phyloP scores from a whole-genome alignment of 2,113 vertebrate species.

The Coreoperca whiteheadi region DNA sequence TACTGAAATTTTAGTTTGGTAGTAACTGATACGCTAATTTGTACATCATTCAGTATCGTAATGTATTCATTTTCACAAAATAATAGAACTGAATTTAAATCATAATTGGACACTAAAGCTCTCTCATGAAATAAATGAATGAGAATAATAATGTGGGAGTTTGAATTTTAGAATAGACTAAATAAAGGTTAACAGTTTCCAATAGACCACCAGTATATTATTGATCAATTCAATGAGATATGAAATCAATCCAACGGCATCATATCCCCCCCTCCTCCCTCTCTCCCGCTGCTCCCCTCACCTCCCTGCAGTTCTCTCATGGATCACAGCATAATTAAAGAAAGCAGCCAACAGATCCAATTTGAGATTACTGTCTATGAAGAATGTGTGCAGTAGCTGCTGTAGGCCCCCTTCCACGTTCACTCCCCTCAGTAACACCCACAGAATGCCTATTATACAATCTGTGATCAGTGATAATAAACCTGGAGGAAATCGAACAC shows the following conservation, averaged over 20 bases:
- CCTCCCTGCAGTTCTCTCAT: constrained; percentile 53
- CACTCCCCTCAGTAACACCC: constrained; percentile 21
- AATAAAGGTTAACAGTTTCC: constrained; percentile 5
- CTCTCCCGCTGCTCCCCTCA: constrained; percentile 18
- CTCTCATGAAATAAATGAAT: background rate
- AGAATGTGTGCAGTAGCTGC: constrained; percentile 68
- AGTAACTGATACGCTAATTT: background rate
- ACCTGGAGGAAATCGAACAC: constrained; percentile 34
- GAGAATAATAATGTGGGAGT: background rate
- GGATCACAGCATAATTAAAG: constrained; percentile 87
- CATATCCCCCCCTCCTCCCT: background rate
- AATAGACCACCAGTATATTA: constrained; percentile 7
- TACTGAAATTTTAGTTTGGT: background rate
- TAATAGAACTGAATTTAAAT: background rate
- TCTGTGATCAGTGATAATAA: constrained; percentile 64
- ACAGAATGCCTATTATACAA: constrained; percentile 55
- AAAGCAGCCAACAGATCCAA: constrained; percentile 85
- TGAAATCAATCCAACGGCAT: constrained; percentile 60
- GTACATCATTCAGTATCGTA: background rate
- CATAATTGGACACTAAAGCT: background rate
- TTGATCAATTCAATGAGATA: constrained; percentile 56
- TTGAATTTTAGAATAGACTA: background rate
- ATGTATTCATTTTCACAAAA: background rate
- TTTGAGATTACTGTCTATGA: constrained; percentile 83
- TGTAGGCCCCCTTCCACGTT: background rate